Evolutionary conservation across 2,888 invertebrate species (phyloP), one percentile per base, ranked within the genome.

Genomic region (Lithophane socia): DNA sequence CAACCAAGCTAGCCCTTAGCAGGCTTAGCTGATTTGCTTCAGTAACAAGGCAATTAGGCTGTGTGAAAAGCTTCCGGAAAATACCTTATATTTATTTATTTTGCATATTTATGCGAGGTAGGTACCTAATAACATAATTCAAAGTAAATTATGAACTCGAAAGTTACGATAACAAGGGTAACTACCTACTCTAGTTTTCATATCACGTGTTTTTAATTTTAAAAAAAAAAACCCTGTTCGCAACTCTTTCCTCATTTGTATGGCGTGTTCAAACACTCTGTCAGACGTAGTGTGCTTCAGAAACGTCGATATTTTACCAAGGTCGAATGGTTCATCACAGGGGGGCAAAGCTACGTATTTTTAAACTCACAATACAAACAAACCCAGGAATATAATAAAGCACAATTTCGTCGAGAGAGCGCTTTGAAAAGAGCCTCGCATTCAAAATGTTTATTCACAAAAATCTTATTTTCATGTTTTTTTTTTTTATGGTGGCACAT

Each of bases 281-380:
- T 29, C 37, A 54, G n/a, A 42, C 47, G 64, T 68, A 69, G 58
- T 67, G 18, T 68, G 61, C 47, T 70, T 24, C 16, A 37, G 21
- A 63, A 54, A 29, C 24, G 52, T 67, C 24, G 44, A 72, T 24
- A 70, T 61, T 44, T 66, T 29, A 18, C 18, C 44, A 71, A 78
- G 65, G 67, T 44, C 63, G 37, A 49, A 54, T 29, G 29, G n/a
- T 79, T 79, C n/a, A 13, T 79, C 13, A 70, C 77, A 21, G 29
- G 69, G 58, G 61, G 16, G 16, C 9, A 69, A 52, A n/a, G 60
- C 24, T 58, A 84, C 86, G 86, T 88, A 88, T 90, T 88, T 89
- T 87, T 84, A 71, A 90, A 86, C 87, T 87, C 83, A 88, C 82
- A 91, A 90, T 88, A 86, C 83, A 80, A 77, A 79, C 74, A 80